Conservation (phyloP, 2,797 vertebrate genomes). For the Jordanella pulchra region DNA sequence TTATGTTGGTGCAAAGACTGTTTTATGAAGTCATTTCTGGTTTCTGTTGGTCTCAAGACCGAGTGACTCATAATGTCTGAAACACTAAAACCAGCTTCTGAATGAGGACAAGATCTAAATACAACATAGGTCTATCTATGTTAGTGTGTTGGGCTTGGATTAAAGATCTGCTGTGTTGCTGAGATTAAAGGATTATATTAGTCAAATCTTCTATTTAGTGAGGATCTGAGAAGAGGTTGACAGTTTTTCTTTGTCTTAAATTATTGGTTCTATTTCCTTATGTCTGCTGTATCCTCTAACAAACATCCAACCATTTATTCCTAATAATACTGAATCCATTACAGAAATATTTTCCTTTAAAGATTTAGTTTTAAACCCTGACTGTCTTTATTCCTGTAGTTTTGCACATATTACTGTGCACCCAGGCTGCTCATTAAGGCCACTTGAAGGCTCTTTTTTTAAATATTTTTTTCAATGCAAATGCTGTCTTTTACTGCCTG, state of each 20-base stretch:
- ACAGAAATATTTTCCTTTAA: not conserved
- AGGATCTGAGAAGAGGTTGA: not conserved
- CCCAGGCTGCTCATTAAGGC: not conserved
- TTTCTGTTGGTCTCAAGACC: slow-evolving; percentile 3
- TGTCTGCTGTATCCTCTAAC: not conserved
- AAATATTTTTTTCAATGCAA: not conserved
- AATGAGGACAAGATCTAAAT: not conserved
- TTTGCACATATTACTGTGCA: slow-evolving; percentile 2
- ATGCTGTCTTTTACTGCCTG: not conserved
- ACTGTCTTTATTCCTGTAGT: not conserved
- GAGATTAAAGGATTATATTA: not conserved
- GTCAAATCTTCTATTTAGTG: not conserved
- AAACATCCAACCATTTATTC: not conserved
- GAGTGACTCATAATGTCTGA: slow-evolving; percentile 22
- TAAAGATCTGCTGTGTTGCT: not conserved
- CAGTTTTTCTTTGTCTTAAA: not conserved
- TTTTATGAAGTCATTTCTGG: not conserved
- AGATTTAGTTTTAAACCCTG: not conserved
- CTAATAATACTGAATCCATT: slow-evolving; percentile 3
- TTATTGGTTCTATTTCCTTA: not conserved
- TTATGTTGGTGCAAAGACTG: not conserved
- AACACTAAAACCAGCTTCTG: not conserved
- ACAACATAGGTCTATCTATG: not conserved
- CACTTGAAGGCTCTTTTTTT: not conserved
- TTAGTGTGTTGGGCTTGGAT: not conserved